A percentile compares a stretch with the other conserved stretches of the same genome.
Conservation (phyloP, 2,797 vertebrate genomes). For the Betta splendens region DNA sequence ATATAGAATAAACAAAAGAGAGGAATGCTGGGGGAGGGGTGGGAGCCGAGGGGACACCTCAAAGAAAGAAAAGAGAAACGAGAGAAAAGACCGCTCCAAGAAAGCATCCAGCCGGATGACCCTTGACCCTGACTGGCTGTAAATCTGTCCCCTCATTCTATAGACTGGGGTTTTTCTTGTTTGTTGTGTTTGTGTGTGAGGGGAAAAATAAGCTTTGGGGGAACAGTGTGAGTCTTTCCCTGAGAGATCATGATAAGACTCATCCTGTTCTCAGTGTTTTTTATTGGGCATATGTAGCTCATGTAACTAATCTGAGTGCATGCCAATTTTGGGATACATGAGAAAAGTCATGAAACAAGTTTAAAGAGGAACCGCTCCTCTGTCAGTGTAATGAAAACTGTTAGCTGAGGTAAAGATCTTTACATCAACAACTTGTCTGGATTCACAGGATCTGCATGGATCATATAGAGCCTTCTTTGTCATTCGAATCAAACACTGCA, state of each 20-base stretch:
- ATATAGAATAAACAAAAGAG: slow-evolving; percentile 82
- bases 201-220: slow-evolving; percentile 45
- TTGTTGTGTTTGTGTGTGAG: slow-evolving; percentile 62
- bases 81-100: slow-evolving; percentile 79
- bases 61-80: slow-evolving; percentile 74
- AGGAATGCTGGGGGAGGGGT: slow-evolving; percentile 80
- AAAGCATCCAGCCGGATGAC: slow-evolving; percentile 80
- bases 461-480: slow-evolving; percentile 66
- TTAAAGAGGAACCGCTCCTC: slow-evolving; percentile 18
- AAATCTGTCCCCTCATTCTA: slow-evolving; percentile 80
- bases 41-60: slow-evolving; percentile 75
- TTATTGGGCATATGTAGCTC: slow-evolving; percentile 1
- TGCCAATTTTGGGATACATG: background rate
- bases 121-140: slow-evolving; percentile 79
- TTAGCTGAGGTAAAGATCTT: slow-evolving; percentile 47
- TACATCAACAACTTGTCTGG: slow-evolving; percentile 42
- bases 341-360: slow-evolving; percentile 36
- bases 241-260: slow-evolving; percentile 41
- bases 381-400: slow-evolving; percentile 36
- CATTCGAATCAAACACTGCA: slow-evolving; percentile 38
- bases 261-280: slow-evolving; percentile 39
- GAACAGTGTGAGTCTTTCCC: slow-evolving; percentile 43
- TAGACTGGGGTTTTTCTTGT: slow-evolving; percentile 59
- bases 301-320: slow-evolving; percentile 6
- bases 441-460: slow-evolving; percentile 67